Evolutionary conservation across 2,113 vertebrate species (phyloP), one percentile per base, ranked within the genome.

Genomic region (Willisornis vidua): DNA sequence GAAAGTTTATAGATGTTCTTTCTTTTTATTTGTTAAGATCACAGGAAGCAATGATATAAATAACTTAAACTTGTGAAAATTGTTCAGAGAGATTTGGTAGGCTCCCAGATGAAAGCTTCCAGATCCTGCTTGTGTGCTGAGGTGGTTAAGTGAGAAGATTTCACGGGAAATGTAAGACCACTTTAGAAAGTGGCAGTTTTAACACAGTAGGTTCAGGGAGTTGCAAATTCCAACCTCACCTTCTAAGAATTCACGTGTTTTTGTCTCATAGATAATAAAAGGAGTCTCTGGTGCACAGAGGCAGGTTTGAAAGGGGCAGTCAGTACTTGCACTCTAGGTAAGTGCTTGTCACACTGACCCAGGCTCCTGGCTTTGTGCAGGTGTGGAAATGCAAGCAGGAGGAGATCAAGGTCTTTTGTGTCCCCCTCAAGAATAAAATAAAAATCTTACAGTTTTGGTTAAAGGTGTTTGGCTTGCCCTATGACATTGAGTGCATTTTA

Each of bases 21-120:
- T 87, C 73, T 93, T 85, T 80, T 85, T 48, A 41, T 41, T 76
- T 79, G 82, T 23, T 85, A 90, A 80, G 51, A 85, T 80, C 59
- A 62, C 59, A 93, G 55, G 28, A 59, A 79, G 55, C 14, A 73
- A 77, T 46, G 51, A 37, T 94, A 93, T 90, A 93, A 85, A 88
- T 92, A 90, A 43, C 54, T 85, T 76, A 66, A 35, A 88, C 71
- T 79, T 89, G 57, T 70, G 77, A 87, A 87, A 89, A 58, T 85
- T 92, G 8, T 87, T 89, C 77, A 46, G 45, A 82, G 22, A 57
- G 48, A 41, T 92, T 87, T 12, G n/a, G 75, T 31, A 81, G 37
- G 6, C 29, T 68, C 41, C 28, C n/a, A 77, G 22, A 46, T 73
- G 37, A 90, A 90, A 89, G 31, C 13, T 87, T 26, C 3, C 51